Percentiles rank a stretch among this genome's conserved stretches.
phyloP scores from a whole-genome alignment of 2,113 vertebrate species.

The Ptychochromis oligacanthus region DNA sequence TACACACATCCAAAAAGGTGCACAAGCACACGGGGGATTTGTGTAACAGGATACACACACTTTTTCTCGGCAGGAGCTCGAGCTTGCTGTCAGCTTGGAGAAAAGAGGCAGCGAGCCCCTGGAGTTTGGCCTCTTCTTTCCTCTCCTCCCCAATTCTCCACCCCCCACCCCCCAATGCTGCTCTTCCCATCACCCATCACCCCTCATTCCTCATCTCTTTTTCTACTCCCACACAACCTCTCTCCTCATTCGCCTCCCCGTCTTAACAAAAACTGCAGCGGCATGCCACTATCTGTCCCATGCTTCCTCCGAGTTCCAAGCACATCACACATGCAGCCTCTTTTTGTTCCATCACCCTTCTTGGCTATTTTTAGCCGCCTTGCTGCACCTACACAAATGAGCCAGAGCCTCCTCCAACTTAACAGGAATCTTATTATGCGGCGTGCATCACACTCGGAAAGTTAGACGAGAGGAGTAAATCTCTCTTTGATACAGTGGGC shows the following conservation, averaged over 20 bases:
- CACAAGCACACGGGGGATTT: slow-evolving; percentile 47
- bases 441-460: slow-evolving; percentile 36
- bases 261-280: background rate
- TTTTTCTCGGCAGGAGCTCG: slow-evolving; percentile 38
- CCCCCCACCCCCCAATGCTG: slow-evolving; percentile 5
- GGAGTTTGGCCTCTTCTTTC: slow-evolving; percentile 55
- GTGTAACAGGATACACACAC: slow-evolving; percentile 61
- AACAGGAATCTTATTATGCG: slow-evolving; percentile 53
- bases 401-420: slow-evolving; percentile 54
- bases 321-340: slow-evolving; percentile 27
- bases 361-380: slow-evolving; percentile 71
- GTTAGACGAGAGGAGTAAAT: slow-evolving; percentile 52
- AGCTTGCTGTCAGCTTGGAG: slow-evolving; percentile 60
- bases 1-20: slow-evolving; percentile 27
- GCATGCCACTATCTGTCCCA: slow-evolving; percentile 9
- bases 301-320: slow-evolving; percentile 10
- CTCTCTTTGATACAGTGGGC: slow-evolving; percentile 50
- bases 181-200: background rate
- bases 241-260: background rate
- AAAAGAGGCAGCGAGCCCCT: slow-evolving; percentile 49
- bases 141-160: slow-evolving; percentile 26
- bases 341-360: slow-evolving; percentile 37
- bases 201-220: background rate
- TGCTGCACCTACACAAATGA: slow-evolving; percentile 63
- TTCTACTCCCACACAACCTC: background rate